Evolutionary conservation across 1,140 invertebrate species (phyloP), one percentile per base, ranked within the genome.

Genomic region (Nomia melanderi): DNA sequence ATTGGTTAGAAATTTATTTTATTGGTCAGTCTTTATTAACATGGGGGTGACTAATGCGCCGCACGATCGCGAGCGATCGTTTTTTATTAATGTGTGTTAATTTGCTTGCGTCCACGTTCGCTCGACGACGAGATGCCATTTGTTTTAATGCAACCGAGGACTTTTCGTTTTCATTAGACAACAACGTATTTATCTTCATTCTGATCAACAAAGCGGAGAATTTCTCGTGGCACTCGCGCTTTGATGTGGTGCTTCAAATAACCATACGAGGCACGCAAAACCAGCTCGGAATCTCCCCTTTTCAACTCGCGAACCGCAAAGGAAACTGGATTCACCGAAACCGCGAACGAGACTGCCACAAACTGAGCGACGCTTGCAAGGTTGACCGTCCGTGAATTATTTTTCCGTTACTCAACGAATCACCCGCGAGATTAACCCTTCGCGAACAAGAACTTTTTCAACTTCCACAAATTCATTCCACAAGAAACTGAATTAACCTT

Each of bases 281-380:
- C 20, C n/a, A 29, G 11, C 29, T 8, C 62, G 47, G 39, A 23
- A 66, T 66, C 44, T 29, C 31, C 29, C 11, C 44, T 66, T 53
- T 66, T 66, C 44, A 25, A 23, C 47, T 25, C 20, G 12, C 17
- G 53, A 53, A 66, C 64, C 64, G 25, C 64, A 66, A 53, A 44
- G 20, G 64, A 66, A 66, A 31, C 64, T 27, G 7, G 64, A 7
- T 33, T 33, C 20, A 11, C 31, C n/a, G 47, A 6, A 53, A 36
- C 64, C 64, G 17, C 44, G 33, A 53, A 23, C 64, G 44, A 67
- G 33, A 31, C 31, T 36, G 29, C 47, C 64, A 23, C n/a, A 54
- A 36, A 54, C 47, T 23, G n/a, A 1, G 29, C 47, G 20, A 33
- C 29, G 23, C 29, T 65, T 4, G 8, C 20, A 25, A 50, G 14